Evolutionary conservation across 2,797 vertebrate genomes (phyloP), one percentile per base, ranked within the genome.

Genomic region (Lindbergichthys nudifrons): DNA sequence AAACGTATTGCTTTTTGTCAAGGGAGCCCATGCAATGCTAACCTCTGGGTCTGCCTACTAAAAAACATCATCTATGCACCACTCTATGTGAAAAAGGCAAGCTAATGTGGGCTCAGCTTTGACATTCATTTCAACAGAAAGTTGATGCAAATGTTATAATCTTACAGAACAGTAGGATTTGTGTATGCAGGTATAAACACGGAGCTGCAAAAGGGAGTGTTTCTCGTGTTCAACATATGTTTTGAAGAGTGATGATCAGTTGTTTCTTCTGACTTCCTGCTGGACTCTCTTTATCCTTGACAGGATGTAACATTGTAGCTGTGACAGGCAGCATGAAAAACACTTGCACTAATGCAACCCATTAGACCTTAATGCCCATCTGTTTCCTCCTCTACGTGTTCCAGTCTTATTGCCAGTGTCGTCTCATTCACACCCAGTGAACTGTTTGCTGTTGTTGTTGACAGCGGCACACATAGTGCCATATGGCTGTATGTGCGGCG

Each of bases 351-450:
- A 70, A 73, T 75, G 32, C 43, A 67, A 36, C 39, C 77, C 59
- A 80, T 85, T 67, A 77, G 54, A 74, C 71, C 32, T 74, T 74
- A 76, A 85, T 77, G 70, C 82, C 81, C 85, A 84, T 82, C 81
- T 86, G 87, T 67, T 73, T 82, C 71, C 18, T 74, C 46, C 48
- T 41, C 57, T 57, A 5, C 13, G 12, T 69, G 78, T 78, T 67
- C 46, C 18, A 48, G 47, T 68, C 64, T 54, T 52, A 21, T 43
- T 81, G 79, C 73, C 64, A 59, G n/a, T 10, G 56, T 77, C 71
- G 59, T 54, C 73, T 66, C 73, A 73, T 70, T 58, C 62, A 53
- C 74, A 73, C 52, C 58, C 46, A 68, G 3, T 16, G 54, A 48
- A 65, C 74, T 87, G 54, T 82, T 84, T 84, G 67, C 61, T 74